Evolutionary conservation across 1,140 invertebrate species (phyloP), one percentile per base, ranked within the genome.

Genomic region (Stegodyphus mimosarum): DNA sequence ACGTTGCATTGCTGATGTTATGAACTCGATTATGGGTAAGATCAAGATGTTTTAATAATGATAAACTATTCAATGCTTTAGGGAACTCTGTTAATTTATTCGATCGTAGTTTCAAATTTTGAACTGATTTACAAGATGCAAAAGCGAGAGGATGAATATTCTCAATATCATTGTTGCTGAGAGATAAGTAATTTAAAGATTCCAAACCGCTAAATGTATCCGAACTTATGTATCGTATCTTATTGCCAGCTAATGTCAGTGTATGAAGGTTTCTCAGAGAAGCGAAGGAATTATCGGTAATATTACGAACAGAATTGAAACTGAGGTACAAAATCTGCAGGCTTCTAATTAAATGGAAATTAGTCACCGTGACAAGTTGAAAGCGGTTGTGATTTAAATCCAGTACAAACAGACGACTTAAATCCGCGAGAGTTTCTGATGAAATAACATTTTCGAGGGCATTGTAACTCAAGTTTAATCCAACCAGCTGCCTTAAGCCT

Each of bases 321-420:
- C 88, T 87, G 7, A 90, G 74, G 64, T 87, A 87, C 6, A 90
- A 75, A 49, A 78, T 87, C 66, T 89, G 87, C 50, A 89, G 66
- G 53, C 83, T 88, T 18, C 88, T 87, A 10, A 88, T 87, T 72
- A 87, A 88, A n/a, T 87, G 93, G 89, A 97, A 96, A 87, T 95
- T 96, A 74, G 94, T 93, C 5, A 95, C 93, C 86, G 96, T 95
- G 18, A 98, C 90, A 89, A 93, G 94, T 11, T 93, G 93, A 81
- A 98, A 93, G 88, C 93, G 93, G 90, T 98, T 98, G 89, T 96
- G 93, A 0, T 95, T 95, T 51, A 98, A 90, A 90, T 97, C 95
- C 18, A 98, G 91, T 7, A 97, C 91, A 3, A 97, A 95, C 84
- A 98, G 92, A 49, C 96, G 93, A 87, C 96, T 84, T 79, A 87